Percentiles rank a stretch among this genome's conserved stretches.
These are phyloP conservation scores for Platygyra sinensis DNA, from an alignment of 64 coral and sea anemone species.

Conservation along the genomic window DNA sequence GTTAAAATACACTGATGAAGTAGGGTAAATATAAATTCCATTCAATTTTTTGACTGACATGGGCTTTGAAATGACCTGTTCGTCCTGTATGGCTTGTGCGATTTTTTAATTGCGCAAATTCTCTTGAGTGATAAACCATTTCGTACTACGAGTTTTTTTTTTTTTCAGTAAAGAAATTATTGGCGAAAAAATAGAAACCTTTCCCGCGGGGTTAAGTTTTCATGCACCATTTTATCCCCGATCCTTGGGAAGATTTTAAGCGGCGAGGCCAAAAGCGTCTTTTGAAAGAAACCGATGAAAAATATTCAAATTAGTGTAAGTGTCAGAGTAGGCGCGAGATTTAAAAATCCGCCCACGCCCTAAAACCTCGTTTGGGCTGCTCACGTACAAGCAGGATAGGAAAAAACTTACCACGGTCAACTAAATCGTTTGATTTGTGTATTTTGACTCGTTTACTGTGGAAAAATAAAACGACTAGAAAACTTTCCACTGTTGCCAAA, in stretches of 20 bases:
- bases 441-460: neutral
- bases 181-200: neutral
- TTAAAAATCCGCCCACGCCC: neutral
- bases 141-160: neutral
- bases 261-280: neutral
- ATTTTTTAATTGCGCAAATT: neutral
- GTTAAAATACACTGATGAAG: constrained; percentile 16
- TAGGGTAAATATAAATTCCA: neutral
- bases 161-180: neutral
- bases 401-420: neutral
- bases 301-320: constrained; percentile 27
- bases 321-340: neutral
- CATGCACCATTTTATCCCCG: neutral
- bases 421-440: neutral
- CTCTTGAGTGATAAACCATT: neutral
- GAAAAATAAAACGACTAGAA: too few species aligned
- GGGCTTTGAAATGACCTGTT: neutral
- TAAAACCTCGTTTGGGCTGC: too few species aligned
- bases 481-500: too few species aligned
- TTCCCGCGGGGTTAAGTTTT: neutral
- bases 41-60: constrained; percentile 4
- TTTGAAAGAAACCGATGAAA: neutral
- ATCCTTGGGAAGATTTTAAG: neutral
- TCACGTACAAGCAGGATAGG: neutral
- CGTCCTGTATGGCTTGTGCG: neutral